Base-by-base conservation (phyloP, 2,888 invertebrate genomes). In the Disparrhopalites patrizii region DNA sequence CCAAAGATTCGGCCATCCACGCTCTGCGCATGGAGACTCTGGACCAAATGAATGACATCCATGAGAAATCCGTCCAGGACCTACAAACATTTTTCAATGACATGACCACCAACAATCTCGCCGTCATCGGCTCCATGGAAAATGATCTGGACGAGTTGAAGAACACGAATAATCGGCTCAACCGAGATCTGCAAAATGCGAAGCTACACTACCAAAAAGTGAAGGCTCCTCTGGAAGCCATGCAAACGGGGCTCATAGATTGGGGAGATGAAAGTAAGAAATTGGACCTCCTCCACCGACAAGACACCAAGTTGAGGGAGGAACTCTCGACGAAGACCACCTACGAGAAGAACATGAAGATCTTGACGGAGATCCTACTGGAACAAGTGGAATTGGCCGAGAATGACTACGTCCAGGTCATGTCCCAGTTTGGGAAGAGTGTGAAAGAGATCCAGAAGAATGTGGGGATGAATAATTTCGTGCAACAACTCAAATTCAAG, bases 11-110 rank as follows among this genome's bases (percentile, higher is more conserved):
- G 13, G 31, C 8, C 3, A 8, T 55, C 55, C 10, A 7, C 18
- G 15, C 18, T 7, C 4, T 30, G 13, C 28, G 31, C 28, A 27
- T 30, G 23, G 20, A 27, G 3, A 18, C 3, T 13, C 51, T 62
- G 18, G 30, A 50, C 18, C 20, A 20, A 13, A 31, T 52, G 52
- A 27, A 62, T 33, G 18, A 36, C 30, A n/a, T 1, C 18, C 62
- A 62, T 38, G 62, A 62, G 7, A 62, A 25, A 33, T 7, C 38
- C 18, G 27, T 62, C n/a, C 62, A 30, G 10, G 36, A 62, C 13
- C 4, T 62, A 2, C 13, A 62, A 54, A 62, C 62, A 23, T 62
- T 28, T 38, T 62, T 62, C 28, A 62, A 62, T 38, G 62, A 62
- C 38, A 62, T 62, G 52, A 62, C 52, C 1, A 27, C 38, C 23